Evolutionary conservation across 2,888 invertebrate species (phyloP), one percentile per base, ranked within the genome.

Genomic region (Colostygia pectinataria): DNA sequence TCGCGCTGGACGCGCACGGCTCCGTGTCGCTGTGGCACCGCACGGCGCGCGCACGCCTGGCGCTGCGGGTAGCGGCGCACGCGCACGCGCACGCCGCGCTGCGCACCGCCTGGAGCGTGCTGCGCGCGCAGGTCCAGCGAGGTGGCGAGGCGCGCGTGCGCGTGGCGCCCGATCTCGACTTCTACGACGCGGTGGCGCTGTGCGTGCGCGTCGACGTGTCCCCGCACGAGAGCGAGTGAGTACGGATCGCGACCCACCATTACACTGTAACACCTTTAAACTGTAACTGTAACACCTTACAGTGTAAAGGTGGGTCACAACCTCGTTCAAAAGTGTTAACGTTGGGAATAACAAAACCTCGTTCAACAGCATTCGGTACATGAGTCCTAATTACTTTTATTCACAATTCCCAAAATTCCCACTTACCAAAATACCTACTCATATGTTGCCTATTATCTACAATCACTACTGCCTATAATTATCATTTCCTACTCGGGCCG

Each of bases 121-220:
- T n/a, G 6, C 33, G 13, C 36, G 52, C 40, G 66, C 49, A 58
- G 62, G 59, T 47, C 20, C 40, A 63, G 78, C 29, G 20, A 20
- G 37, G 18, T n/a, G 63, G 78, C 29, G 20, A 20, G 37, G 18
- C 10, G 13, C 14, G 24, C 14, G 29, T 47, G 29, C 15, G 29
- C 59, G 71, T 68, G 57, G 27, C 63, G 40, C 65, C 77, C 31
- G 73, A 80, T 63, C 68, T 81, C 33, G 85, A 86, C 75, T 84
- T 85, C 76, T 81, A 83, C 76, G 70, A 66, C 41, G 63, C 32
- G 47, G 66, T 68, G 59, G 64, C 77, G 67, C 72, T 83, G 53
- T 86, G 86, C 71, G 83, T 83, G 68, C 81, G 81, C 66, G 72
- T 60, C 25, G 27, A 46, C 42, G 33, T 59, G 25, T 69, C 48